Percentiles rank a stretch among this genome's conserved stretches.
Conservation (phyloP, 1,140 invertebrate species). For the Drosophila watanabei region DNA sequence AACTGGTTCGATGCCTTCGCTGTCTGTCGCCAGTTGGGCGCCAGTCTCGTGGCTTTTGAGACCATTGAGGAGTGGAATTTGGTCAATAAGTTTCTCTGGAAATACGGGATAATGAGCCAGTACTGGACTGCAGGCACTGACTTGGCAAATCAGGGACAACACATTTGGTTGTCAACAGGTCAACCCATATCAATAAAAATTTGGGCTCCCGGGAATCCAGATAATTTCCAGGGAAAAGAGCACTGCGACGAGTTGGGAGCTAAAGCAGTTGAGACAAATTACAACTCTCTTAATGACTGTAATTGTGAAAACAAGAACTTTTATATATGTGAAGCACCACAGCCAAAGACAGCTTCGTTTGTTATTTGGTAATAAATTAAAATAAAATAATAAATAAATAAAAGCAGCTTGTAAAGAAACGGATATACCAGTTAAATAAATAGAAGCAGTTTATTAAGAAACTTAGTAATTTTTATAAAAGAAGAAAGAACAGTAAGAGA, state of each 20-base stretch:
- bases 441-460: neutral
- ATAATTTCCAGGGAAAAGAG: neutral
- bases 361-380: conserved; percentile 2
- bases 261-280: neutral
- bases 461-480: neutral
- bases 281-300: conserved; percentile 16
- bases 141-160: neutral
- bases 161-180: conserved; percentile 19
- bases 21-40: conserved; percentile 11
- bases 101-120: neutral
- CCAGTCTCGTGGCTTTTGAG: conserved; percentile 18
- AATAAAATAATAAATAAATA: too few species aligned
- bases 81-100: conserved; percentile 14
- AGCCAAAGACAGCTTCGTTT: neutral
- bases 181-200: conserved; percentile 1
- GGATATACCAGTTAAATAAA: neutral
- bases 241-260: conserved; percentile 9
- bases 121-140: conserved; percentile 35
- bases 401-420: too few species aligned
- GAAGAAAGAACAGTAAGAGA: neutral
- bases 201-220: conserved; percentile 14
- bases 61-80: conserved; percentile 11
- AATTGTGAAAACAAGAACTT: neutral
- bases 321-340: conserved; percentile 85
- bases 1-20: conserved; percentile 37